Conservation (phyloP, 2,797 vertebrate genomes). For the Schizopygopsis malacanthus region DNA sequence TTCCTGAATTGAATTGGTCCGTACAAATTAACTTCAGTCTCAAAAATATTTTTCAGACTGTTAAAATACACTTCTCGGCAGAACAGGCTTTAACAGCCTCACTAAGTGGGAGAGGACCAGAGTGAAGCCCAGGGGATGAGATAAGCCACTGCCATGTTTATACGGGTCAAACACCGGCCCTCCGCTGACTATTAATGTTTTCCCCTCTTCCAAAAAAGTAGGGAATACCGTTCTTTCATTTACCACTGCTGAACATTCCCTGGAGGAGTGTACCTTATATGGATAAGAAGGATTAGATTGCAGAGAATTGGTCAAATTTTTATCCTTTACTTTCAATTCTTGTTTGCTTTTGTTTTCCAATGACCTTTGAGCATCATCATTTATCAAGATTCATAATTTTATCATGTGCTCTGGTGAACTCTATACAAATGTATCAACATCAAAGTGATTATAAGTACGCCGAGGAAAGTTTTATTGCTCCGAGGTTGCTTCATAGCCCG, state of each 20-base stretch:
- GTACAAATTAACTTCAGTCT: neutral
- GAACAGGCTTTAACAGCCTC: neutral
- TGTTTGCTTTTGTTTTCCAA: conserved; percentile 50
- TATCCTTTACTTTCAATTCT: neutral
- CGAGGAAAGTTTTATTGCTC: conserved; percentile 7
- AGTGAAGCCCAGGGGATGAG: conserved; percentile 37
- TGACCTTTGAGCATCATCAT: conserved; percentile 47
- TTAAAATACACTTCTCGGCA: neutral
- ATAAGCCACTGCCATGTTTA: conserved; percentile 53
- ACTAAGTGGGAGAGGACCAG: conserved; percentile 5
- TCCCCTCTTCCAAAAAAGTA: conserved; percentile 35
- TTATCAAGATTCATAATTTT: neutral
- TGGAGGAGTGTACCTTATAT: conserved; percentile 56
- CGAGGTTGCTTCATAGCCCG: neutral
- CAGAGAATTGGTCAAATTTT: conserved; percentile 51
- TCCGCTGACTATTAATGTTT: conserved; percentile 66
- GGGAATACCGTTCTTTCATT: conserved; percentile 65
- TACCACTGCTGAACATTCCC: conserved; percentile 65
- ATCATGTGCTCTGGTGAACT: neutral
- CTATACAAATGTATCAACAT: neutral
- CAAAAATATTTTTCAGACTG: too few relatives aligned
- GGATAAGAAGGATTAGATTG: conserved; percentile 15
- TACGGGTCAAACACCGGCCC: conserved; percentile 71
- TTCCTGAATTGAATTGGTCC: neutral
- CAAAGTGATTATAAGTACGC: conserved; percentile 10